Evolutionary conservation across 2,888 invertebrate genomes (phyloP).

Genomic region (Cancer borealis): DNA sequence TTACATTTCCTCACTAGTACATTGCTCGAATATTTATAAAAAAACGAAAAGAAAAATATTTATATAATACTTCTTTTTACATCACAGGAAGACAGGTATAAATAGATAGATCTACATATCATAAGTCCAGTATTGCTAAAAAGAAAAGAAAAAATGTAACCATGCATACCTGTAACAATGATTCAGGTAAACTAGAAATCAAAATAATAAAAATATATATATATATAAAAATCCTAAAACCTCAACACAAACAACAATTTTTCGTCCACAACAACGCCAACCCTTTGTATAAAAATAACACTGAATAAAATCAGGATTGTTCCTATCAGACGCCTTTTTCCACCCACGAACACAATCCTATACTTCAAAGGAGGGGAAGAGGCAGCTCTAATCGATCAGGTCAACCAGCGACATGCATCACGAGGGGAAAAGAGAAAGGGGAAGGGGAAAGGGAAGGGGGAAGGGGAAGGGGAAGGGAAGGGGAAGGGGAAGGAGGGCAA

Average conservation of each 20-base stretch:
- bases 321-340: background rate
- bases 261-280: background rate
- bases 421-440: background rate
- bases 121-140: background rate
- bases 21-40: background rate
- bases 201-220: background rate
- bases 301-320: background rate
- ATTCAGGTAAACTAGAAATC: background rate
- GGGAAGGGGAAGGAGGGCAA: too few species aligned
- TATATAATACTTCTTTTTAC: background rate
- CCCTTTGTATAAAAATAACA: background rate
- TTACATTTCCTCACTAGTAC: background rate
- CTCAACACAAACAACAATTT: background rate
- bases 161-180: background rate
- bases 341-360: conserved; percentile 4
- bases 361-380: conserved; percentile 2
- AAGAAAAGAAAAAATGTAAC: background rate
- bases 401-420: conserved; percentile 20
- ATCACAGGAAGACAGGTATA: background rate
- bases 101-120: background rate
- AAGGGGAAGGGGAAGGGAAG: too few species aligned
- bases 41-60: background rate
- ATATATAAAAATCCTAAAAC: background rate
- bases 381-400: background rate
- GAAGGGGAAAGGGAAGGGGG: too few species aligned